Percentiles rank a stretch among this genome's conserved stretches.
phyloP scores from a whole-genome alignment of 2,113 vertebrate species.

The Anser brachyrhynchus region DNA sequence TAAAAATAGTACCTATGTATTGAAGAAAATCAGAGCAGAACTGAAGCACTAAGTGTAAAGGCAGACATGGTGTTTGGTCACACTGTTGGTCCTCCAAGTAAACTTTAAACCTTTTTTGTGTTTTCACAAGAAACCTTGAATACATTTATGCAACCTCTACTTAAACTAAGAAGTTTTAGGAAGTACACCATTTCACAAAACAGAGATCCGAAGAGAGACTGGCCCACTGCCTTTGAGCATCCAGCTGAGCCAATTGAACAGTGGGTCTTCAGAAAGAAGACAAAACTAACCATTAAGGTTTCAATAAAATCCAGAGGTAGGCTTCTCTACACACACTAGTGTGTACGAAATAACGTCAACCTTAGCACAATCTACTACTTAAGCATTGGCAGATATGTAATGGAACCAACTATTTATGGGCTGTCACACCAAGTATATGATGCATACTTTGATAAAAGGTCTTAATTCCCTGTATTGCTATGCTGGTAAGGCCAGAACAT shows the following conservation, averaged over 20 bases:
- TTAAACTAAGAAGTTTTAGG: background rate
- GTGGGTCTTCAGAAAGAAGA: background rate
- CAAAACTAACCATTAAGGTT: background rate
- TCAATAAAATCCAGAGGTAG: background rate
- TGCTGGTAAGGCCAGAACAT: background rate
- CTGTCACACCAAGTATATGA: background rate
- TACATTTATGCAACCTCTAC: background rate
- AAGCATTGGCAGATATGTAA: background rate
- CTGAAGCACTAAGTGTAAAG: background rate
- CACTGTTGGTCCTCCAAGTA: background rate
- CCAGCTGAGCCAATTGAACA: background rate
- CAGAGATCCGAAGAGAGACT: background rate
- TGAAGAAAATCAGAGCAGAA: background rate
- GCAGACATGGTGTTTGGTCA: background rate
- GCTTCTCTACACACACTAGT: background rate
- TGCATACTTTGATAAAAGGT: background rate
- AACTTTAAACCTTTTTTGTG: background rate
- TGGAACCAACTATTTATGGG: background rate
- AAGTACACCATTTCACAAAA: background rate
- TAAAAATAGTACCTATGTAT: background rate
- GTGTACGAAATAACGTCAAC: background rate
- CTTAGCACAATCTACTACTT: background rate
- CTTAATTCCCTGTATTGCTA: background rate
- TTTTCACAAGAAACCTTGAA: background rate
- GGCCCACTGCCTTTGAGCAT: background rate